Base-by-base conservation (phyloP, 2,888 invertebrate species). In the Cheilosia variabilis region DNA sequence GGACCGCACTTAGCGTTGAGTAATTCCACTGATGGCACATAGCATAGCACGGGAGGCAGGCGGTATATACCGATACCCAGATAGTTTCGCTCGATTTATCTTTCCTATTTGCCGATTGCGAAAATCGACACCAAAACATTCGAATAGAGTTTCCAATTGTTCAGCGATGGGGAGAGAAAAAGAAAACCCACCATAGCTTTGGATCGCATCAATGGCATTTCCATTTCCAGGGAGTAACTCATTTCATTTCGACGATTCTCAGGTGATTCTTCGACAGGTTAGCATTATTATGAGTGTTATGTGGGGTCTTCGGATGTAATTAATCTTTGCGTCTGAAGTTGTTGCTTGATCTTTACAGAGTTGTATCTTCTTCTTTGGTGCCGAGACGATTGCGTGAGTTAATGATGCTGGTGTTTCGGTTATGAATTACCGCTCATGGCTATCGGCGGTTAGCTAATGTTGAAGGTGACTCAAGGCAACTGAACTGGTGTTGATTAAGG, bases 51-150 rank as follows among this genome's bases (percentile, higher is more conserved):
- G 2, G 6, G 17, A 9, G 7, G 45, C n/a, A 15, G 22, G 15
- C 22, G 27, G 27, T 27, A 27, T 27, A 10, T 22, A 50, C 45
- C 34, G 50, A 19, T 50, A 13, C 22, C 10, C 4, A 31, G 71
- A 55, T 62, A 53, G 37, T 63, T 78, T 68, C 69, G 57, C 68
- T 82, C 78, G 62, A 72, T 78, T 72, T 80, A 84, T 76, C 63
- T 84, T 69, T 68, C 58, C 52, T 50, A 53, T 45, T 13, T 37
- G 73, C 10, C 22, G 53, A 75, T 84, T 84, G 80, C 71, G 80
- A 80, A 84, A 84, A 84, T 80, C 71, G 66, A 84, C 47, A 84
- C 79, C 71, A 60, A 84, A 80, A 80, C 69, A 75, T 66, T 84
- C 75, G 84, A 71, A 58, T 79, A 52, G 75, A 58, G 58, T 79